Evolutionary conservation across 2,113 vertebrate genomes (phyloP), one percentile per base, ranked within the genome.

Genomic region (Vimba vimba): DNA sequence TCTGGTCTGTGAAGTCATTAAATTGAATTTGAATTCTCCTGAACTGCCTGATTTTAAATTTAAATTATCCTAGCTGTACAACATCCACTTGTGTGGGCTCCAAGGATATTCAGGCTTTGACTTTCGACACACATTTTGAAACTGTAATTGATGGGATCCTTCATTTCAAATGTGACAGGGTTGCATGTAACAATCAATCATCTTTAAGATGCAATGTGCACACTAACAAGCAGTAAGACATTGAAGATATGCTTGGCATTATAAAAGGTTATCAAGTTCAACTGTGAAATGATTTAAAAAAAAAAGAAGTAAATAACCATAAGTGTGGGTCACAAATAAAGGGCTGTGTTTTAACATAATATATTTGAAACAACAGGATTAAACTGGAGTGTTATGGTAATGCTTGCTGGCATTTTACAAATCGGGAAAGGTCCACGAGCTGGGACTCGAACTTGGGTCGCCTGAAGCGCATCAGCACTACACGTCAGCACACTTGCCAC

Each of bases 111-210:
- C 27, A 15, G 68, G 36, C 57, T 83, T 57, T 88, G 73, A 81
- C 84, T 86, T 87, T 80, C 50, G 74, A 79, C 75, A 74, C 73
- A 45, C 78, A 78, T 86, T 85, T 75, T 83, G 79, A 87, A 82
- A 76, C 73, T 30, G n/a, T 79, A 87, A 87, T 87, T 89, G 79
- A 87, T 87, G 57, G 66, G 86, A 59, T 87, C n/a, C 45, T 82
- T 75, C 39, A 55, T 79, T 85, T 82, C 88, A 85, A 84, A 87
- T 79, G 30, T 66, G 83, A 74, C 17, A 78, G 74, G 82, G 64
- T 71, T 83, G 88, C 80, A 66, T 82, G 83, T 83, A 66, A 78
- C 86, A 87, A 86, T 89, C 85, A 85, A 88, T 88, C 82, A 86
- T 84, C 50, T 82, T 66, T 52, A 76, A 76, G 52, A 80, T 59